phyloP scores from a whole-genome alignment of 2,797 vertebrate species.

The Oryzias sinensis region DNA sequence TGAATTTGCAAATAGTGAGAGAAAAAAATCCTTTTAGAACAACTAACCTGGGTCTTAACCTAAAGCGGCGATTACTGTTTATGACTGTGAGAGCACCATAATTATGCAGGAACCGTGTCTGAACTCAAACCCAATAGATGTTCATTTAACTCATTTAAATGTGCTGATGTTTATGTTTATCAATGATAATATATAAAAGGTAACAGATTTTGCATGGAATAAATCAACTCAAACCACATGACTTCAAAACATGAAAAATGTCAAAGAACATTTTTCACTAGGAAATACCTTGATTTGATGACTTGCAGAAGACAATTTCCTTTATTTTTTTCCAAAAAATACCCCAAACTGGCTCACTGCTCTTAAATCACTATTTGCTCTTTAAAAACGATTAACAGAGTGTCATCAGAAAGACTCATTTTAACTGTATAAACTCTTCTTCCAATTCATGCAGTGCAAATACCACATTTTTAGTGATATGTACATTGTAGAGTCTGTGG shows the following conservation, averaged over 20 bases:
- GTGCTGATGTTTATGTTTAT: too few species aligned
- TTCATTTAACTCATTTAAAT: too few species aligned
- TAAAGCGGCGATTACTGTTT: too few species aligned
- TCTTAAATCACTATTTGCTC: constrained; percentile 4
- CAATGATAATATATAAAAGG: too few species aligned
- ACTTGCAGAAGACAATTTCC: constrained; percentile 17
- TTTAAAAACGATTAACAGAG: constrained; percentile 10
- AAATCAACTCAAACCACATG: too few species aligned
- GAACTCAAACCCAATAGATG: too few species aligned
- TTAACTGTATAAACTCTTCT: constrained; percentile 19
- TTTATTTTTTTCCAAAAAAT: constrained; percentile 38
- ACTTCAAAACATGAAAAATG: constrained; percentile 15
- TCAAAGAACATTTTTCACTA: constrained; percentile 23
- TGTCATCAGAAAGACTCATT: constrained; percentile 8
- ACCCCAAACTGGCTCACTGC: constrained; percentile 11
- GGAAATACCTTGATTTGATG: constrained; percentile 23
- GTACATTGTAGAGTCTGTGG: constrained; percentile 72
- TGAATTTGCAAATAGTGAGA: constrained; percentile 55
- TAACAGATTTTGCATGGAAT: too few species aligned
- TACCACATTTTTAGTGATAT: constrained; percentile 36
- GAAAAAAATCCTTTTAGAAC: constrained; percentile 33
- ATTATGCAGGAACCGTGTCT: too few species aligned
- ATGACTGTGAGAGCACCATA: too few species aligned
- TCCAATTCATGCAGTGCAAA: constrained; percentile 38
- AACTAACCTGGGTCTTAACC: background rate